phyloP scores from a whole-genome alignment of 2,888 invertebrate genomes.

The Diachrysia chrysitis region DNA sequence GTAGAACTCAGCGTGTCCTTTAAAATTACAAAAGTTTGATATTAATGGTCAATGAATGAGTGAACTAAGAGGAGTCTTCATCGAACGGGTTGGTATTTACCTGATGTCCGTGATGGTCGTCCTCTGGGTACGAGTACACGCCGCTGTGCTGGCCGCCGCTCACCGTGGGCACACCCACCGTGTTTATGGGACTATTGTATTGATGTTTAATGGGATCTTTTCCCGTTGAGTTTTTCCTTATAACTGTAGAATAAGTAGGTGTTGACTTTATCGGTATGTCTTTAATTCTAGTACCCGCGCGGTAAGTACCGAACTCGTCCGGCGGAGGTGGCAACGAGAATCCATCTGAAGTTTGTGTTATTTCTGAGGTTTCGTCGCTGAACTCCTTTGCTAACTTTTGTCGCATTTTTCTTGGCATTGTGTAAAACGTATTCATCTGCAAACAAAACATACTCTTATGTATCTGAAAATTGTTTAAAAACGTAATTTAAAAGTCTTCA shows the following conservation, averaged over 20 bases:
- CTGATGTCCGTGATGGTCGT: conserved; percentile 73
- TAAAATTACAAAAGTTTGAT: conserved; percentile 64
- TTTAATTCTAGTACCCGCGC: conserved; percentile 79
- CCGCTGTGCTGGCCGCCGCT: conserved; percentile 72
- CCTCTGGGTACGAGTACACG: conserved; percentile 82
- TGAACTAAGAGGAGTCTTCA: conserved; percentile 73
- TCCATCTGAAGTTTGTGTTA: conserved; percentile 83
- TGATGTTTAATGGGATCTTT: conserved; percentile 72
- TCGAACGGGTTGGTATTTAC: conserved; percentile 84
- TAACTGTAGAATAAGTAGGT: conserved; percentile 79
- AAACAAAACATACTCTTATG: conserved; percentile 49
- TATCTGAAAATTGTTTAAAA: neutral
- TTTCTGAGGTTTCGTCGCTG: conserved; percentile 82
- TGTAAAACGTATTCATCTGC: conserved; percentile 86
- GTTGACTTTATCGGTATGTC: conserved; percentile 77
- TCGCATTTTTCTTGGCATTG: conserved; percentile 84
- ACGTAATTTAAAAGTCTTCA: neutral
- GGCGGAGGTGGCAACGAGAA: conserved; percentile 86
- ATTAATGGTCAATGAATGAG: conserved; percentile 56
- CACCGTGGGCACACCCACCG: conserved; percentile 80
- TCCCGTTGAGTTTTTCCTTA: conserved; percentile 71
- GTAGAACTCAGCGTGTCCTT: conserved; percentile 69
- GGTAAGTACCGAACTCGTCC: conserved; percentile 82
- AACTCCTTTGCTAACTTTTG: conserved; percentile 78
- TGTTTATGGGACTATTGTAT: conserved; percentile 80